These are phyloP conservation scores for Julus scanicus DNA, from an alignment of 2,888 invertebrate species.

Conservation along the genomic window DNA sequence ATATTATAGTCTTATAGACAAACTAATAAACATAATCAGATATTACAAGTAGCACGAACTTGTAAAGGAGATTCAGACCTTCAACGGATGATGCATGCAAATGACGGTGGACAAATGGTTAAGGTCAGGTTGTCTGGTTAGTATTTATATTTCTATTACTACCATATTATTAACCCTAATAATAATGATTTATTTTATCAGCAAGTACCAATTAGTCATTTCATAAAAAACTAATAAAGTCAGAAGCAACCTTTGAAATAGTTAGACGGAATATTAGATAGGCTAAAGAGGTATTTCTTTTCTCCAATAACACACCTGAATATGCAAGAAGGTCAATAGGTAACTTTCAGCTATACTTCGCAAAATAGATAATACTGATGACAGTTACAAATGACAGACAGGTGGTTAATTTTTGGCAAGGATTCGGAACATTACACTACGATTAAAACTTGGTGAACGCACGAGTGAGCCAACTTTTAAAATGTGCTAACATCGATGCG, in stretches of 20 bases:
- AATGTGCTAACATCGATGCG: background rate
- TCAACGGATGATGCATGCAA: background rate
- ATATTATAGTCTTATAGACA: background rate
- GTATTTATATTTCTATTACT: background rate
- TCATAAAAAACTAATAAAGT: constrained; percentile 76
- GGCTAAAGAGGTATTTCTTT: background rate
- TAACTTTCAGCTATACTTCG: background rate
- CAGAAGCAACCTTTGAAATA: background rate
- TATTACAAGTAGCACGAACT: background rate
- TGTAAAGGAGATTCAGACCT: background rate
- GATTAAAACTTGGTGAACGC: background rate
- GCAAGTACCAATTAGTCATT: constrained; percentile 78
- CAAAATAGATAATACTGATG: background rate
- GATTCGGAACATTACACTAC: background rate
- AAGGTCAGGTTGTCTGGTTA: background rate
- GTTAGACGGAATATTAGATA: too few species aligned
- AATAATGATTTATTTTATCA: background rate
- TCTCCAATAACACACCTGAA: background rate
- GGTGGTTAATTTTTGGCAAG: background rate
- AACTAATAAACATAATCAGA: background rate
- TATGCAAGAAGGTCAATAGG: background rate
- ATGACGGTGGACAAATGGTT: background rate
- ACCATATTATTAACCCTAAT: background rate
- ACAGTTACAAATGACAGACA: constrained; percentile 24
- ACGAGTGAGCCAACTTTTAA: background rate